Conservation (phyloP, 2,888 invertebrate genomes). For the Linnaemya vulpina region DNA sequence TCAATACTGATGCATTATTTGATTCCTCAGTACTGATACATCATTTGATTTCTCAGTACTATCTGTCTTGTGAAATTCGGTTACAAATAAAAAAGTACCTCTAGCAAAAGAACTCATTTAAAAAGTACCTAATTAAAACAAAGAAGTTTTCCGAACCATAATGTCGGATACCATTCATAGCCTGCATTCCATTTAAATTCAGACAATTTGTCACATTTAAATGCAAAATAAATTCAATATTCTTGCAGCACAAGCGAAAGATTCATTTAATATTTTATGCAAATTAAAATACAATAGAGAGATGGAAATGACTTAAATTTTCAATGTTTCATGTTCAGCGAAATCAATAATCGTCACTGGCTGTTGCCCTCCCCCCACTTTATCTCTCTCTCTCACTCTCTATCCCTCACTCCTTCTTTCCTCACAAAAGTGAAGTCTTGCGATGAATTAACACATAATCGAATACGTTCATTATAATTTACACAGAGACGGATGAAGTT, state of each 20-base stretch:
- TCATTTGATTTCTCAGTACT: too few species aligned
- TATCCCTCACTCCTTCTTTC: too few species aligned
- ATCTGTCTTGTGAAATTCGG: too few species aligned
- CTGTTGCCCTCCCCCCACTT: conserved; percentile 11
- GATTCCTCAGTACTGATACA: too few species aligned
- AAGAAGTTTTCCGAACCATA: background rate
- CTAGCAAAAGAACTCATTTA: too few species aligned
- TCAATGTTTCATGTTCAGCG: conserved; percentile 43
- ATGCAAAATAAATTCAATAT: conserved; percentile 62
- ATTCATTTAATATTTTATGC: conserved; percentile 10
- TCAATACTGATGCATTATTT: too few species aligned
- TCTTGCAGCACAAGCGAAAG: conserved; percentile 8
- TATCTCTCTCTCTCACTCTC: too few species aligned
- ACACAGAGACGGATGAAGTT: background rate
- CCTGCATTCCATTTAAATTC: conserved; percentile 25
- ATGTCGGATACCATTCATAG: background rate
- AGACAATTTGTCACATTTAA: conserved; percentile 55
- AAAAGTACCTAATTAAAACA: background rate
- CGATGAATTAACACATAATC: background rate
- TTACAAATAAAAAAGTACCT: too few species aligned
- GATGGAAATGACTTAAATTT: conserved; percentile 49
- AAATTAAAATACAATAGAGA: conserved; percentile 24
- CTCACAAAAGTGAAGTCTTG: conserved; percentile 4
- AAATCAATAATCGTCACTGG: conserved; percentile 62
- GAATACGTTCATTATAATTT: background rate